Conservation (phyloP, 2,888 invertebrate genomes). For the Heliconius ismenius region DNA sequence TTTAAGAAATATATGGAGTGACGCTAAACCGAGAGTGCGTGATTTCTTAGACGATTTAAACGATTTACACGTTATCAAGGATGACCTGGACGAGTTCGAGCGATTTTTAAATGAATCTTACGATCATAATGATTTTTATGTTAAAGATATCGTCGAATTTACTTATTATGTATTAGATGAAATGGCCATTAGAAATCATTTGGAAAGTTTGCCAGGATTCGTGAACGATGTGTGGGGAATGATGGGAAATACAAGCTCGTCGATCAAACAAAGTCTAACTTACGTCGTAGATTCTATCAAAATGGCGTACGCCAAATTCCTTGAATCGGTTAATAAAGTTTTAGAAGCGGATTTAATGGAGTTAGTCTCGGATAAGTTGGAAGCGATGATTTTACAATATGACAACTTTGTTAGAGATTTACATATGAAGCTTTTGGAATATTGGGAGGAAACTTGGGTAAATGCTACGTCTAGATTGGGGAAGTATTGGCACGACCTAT, state of each 20-base stretch:
- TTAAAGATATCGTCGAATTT: conserved; percentile 88
- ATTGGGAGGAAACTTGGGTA: conserved; percentile 88
- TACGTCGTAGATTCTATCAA: conserved; percentile 89
- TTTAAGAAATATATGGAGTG: conserved; percentile 87
- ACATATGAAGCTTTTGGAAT: conserved; percentile 84
- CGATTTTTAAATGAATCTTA: conserved; percentile 89
- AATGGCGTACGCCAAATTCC: conserved; percentile 85
- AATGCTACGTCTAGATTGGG: conserved; percentile 84
- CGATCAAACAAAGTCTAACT: conserved; percentile 87
- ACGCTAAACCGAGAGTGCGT: conserved; percentile 86
- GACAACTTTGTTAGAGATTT: conserved; percentile 89
- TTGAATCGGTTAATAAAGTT: conserved; percentile 85
- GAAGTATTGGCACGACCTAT: conserved; percentile 87
- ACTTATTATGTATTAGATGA: conserved; percentile 88
- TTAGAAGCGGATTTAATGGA: conserved; percentile 89
- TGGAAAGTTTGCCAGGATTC: conserved; percentile 89
- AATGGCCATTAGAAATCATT: conserved; percentile 87
- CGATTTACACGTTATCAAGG: conserved; percentile 86
- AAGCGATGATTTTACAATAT: conserved; percentile 87
- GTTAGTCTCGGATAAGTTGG: conserved; percentile 86
- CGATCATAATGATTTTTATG: conserved; percentile 90
- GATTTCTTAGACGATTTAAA: conserved; percentile 88
- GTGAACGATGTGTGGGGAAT: conserved; percentile 91
- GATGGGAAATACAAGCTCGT: conserved; percentile 92
- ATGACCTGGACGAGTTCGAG: conserved; percentile 87